Evolutionary conservation across 2,113 vertebrate genomes (phyloP).

Genomic region (Oreochromis spilurus): DNA sequence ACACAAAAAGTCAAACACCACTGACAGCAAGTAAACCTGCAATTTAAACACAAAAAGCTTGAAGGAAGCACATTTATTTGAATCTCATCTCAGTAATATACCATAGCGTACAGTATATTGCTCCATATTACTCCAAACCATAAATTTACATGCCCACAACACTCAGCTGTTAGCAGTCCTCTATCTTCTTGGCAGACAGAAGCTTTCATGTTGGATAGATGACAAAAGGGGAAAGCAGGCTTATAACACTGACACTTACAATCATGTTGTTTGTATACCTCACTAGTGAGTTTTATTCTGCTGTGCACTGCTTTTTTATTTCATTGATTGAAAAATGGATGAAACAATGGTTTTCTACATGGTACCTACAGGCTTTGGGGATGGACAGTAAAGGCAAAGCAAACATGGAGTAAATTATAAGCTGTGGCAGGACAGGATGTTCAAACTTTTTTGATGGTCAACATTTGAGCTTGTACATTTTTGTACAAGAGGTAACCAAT

Average conservation of each 20-base stretch:
- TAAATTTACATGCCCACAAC: background rate
- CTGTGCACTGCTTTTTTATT: background rate
- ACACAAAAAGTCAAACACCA: background rate
- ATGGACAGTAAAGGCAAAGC: background rate
- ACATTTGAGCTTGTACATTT: background rate
- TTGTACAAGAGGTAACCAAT: background rate
- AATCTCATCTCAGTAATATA: background rate
- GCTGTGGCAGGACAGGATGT: background rate
- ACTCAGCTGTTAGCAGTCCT: background rate
- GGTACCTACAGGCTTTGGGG: background rate
- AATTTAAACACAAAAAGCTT: background rate
- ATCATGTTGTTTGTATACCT: background rate
- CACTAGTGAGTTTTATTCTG: background rate
- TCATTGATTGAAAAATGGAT: background rate
- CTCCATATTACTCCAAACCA: background rate
- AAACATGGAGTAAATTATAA: background rate
- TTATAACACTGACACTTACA: background rate
- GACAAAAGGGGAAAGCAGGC: background rate
- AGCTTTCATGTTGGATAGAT: fast-evolving
- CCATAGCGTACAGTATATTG: background rate
- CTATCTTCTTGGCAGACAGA: background rate
- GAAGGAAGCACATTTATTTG: background rate
- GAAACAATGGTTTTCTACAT: background rate
- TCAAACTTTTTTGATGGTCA: fast-evolving
- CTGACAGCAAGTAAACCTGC: fast-evolving